Percentiles rank a stretch among this genome's conserved stretches.
phyloP scores from a whole-genome alignment of 2,113 vertebrate genomes.

The Phaetusa simplex region DNA sequence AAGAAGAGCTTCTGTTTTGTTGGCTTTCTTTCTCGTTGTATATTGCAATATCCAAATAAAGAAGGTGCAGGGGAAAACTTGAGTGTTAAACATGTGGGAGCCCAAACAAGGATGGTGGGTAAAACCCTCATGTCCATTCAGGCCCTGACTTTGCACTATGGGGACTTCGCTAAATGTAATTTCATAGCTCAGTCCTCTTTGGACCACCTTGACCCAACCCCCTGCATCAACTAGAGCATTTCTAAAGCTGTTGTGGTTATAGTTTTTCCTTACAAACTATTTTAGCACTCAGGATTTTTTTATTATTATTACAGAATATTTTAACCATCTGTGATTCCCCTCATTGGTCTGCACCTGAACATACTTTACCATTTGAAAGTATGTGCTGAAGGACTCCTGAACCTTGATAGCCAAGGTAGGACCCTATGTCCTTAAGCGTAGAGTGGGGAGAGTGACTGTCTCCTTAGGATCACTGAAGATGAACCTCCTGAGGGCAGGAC shows the following conservation, averaged over 20 bases:
- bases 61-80: not conserved
- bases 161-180: not conserved
- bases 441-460: not conserved
- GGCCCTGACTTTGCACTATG: not conserved
- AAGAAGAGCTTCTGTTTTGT: not conserved
- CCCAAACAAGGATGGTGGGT: not conserved
- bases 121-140: not conserved
- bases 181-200: not conserved
- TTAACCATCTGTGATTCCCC: not conserved
- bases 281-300: not conserved
- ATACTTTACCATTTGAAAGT: not conserved
- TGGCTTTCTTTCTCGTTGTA: not conserved
- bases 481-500: not conserved
- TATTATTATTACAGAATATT: not conserved
- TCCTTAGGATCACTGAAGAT: not conserved
- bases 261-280: not conserved
- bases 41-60: not conserved
- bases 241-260: not conserved
- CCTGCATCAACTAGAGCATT: not conserved
- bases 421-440: not conserved
- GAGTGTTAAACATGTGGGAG: not conserved
- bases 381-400: not conserved
- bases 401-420: not conserved
- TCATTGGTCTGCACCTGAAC: not conserved
- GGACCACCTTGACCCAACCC: not conserved